Evolutionary conservation across 2,888 invertebrate species (phyloP), one percentile per base, ranked within the genome.

Genomic region (Dinocampus coccinellae): DNA sequence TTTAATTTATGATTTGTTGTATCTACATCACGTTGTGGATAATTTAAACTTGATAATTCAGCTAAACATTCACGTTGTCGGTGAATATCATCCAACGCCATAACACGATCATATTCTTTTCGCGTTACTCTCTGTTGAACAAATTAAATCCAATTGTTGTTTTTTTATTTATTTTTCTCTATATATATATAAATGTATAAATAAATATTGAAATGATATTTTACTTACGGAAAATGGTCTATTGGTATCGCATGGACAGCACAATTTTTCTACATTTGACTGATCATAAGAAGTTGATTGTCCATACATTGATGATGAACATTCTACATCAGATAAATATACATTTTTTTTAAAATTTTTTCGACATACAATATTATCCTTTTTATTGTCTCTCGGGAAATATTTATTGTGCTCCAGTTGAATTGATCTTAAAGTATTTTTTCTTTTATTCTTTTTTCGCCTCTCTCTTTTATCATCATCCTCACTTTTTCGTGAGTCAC

Each of bases 391-490:
- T n/a, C n/a, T n/a, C n/a, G n/a, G n/a, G n/a, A n/a, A n/a, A n/a
- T n/a, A n/a, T 62, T 39, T 24, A 36, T 6, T 22, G 39, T 22
- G 20, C n/a, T 42, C 62, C 13, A 13, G 7, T 24, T 20, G n/a
- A 10, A 24, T 62, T 24, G 24, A 22, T 39, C 42, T 24, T 11
- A 20, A 7, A 16, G 2, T 20, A 11, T 36, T 53, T 53, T 11
- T 47, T 29, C 16, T 24, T 47, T 63, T 34, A 11, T 53, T 36
- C n/a, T 22, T 61, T 52, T 62, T 62, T 52, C 47, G 33, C 24
- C 11, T 34, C 52, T 42, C 3, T 20, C 16, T 53, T 42, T 10
- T 24, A 7, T 20, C 57, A 47, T 29, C 57, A 4, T 29, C 24
- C 16, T 52, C 26, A 16, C 22, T 36, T 22, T 42, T 58, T n/a